Percentiles rank a stretch among this genome's conserved stretches.
phyloP scores from a whole-genome alignment of 2,113 vertebrate genomes.

The Archilochus colubris region DNA sequence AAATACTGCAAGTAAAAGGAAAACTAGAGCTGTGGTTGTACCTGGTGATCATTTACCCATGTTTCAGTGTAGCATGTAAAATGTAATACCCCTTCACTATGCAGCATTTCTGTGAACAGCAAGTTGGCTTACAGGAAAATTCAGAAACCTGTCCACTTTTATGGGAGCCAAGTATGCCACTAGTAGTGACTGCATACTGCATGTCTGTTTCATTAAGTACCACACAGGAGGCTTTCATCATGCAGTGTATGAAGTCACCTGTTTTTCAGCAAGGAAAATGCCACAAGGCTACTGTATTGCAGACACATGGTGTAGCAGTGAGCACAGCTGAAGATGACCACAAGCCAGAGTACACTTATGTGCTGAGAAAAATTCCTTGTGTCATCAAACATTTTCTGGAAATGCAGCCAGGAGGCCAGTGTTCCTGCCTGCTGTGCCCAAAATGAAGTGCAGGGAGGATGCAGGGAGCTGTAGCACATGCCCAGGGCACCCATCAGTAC shows the following conservation, averaged over 20 bases:
- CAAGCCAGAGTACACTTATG: background rate
- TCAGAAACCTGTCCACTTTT: background rate
- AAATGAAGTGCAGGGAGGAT: accelerated
- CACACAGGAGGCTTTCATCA: background rate
- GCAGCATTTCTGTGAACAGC: background rate
- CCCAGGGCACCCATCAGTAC: background rate
- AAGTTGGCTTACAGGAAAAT: background rate
- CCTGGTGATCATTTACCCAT: background rate
- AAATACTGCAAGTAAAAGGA: constrained; percentile 41
- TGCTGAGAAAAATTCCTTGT: background rate
- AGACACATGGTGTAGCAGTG: background rate
- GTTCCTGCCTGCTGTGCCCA: background rate
- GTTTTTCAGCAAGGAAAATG: background rate
- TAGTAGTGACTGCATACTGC: background rate
- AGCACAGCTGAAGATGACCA: background rate
- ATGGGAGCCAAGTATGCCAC: background rate
- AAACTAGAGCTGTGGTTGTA: background rate
- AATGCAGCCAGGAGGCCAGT: background rate
- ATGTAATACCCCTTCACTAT: background rate
- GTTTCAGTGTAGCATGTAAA: background rate
- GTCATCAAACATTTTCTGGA: background rate
- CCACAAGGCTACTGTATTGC: background rate
- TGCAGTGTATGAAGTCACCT: accelerated
- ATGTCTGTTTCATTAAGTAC: background rate
- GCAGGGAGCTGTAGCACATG: background rate